These are phyloP conservation scores for Eudasyphora cyanicolor DNA, from an alignment of 2,888 invertebrate genomes.

Conservation along the genomic window DNA sequence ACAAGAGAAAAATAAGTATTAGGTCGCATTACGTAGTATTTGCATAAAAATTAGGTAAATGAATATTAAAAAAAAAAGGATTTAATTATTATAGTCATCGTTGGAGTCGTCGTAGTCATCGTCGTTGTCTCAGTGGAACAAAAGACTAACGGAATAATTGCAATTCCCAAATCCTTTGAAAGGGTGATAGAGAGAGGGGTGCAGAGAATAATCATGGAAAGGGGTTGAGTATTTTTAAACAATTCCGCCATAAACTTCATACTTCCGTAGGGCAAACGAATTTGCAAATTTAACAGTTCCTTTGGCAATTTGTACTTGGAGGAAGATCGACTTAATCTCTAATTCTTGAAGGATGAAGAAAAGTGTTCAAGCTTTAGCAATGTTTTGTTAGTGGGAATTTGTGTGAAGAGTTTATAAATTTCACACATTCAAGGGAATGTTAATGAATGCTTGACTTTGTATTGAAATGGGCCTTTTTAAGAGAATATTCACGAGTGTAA, in stretches of 20 bases:
- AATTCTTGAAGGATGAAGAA: no score
- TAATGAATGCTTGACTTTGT: no score
- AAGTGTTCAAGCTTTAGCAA: no score
- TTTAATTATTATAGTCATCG: slow-evolving; percentile 30
- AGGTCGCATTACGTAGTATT: slow-evolving; percentile 49
- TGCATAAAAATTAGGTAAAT: slow-evolving; percentile 51
- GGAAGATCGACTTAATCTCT: no score
- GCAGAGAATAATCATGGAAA: neutral
- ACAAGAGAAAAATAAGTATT: slow-evolving; percentile 19
- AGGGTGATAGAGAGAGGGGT: neutral
- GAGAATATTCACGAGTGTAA: no score
- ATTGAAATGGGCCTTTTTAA: no score
- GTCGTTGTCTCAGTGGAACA: slow-evolving; percentile 2
- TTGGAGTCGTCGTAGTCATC: neutral
- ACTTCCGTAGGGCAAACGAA: no score
- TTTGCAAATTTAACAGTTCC: no score
- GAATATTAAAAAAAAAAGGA: slow-evolving; percentile 23
- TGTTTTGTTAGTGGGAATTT: no score
- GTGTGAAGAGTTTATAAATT: no score
- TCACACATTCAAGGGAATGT: no score
- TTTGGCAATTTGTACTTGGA: no score
- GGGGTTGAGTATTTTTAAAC: neutral
- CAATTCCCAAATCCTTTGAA: neutral
- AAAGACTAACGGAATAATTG: slow-evolving; percentile 12
- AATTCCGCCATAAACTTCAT: neutral